Conservation (phyloP, 2,888 invertebrate genomes). For the Geotrupes spiniger region DNA sequence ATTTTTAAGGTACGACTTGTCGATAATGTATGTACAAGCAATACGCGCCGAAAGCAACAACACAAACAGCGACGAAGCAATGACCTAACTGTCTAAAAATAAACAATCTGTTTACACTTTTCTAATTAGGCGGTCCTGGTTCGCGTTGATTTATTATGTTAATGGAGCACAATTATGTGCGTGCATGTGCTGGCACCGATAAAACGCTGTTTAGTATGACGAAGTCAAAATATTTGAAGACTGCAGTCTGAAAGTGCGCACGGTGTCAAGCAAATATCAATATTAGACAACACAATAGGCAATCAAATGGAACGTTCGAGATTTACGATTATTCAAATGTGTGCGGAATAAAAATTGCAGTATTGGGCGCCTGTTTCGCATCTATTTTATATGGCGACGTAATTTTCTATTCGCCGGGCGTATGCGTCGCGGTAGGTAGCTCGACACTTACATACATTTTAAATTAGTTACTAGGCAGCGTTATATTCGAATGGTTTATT, state of each 20-base stretch:
- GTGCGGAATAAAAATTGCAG: slow-evolving; percentile 46
- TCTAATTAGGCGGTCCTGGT: slow-evolving; percentile 1
- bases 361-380: slow-evolving; percentile 39
- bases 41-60: no score
- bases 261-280: slow-evolving; percentile 36
- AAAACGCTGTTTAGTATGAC: slow-evolving; percentile 12
- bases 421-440: slow-evolving; percentile 39
- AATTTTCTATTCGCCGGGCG: slow-evolving; percentile 30
- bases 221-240: slow-evolving; percentile 19
- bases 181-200: slow-evolving; percentile 14
- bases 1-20: no score
- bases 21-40: no score
- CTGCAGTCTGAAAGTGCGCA: slow-evolving; percentile 28
- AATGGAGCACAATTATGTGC: slow-evolving; percentile 19
- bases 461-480: slow-evolving; percentile 32
- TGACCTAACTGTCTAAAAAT: no score
- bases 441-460: slow-evolving; percentile 33
- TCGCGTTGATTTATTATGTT: slow-evolving; percentile 12
- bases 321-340: slow-evolving; percentile 42
- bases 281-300: slow-evolving; percentile 42
- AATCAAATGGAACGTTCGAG: slow-evolving; percentile 35
- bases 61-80: no score
- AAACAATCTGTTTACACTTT: background rate
- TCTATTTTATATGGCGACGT: slow-evolving; percentile 32
- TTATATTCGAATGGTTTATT: slow-evolving; percentile 3